Percentiles rank a stretch among this genome's conserved stretches.
These are phyloP conservation scores for Acanthaster planci DNA, from an alignment of 35 echinoderm and acorn worm species.

Conservation along the genomic window DNA sequence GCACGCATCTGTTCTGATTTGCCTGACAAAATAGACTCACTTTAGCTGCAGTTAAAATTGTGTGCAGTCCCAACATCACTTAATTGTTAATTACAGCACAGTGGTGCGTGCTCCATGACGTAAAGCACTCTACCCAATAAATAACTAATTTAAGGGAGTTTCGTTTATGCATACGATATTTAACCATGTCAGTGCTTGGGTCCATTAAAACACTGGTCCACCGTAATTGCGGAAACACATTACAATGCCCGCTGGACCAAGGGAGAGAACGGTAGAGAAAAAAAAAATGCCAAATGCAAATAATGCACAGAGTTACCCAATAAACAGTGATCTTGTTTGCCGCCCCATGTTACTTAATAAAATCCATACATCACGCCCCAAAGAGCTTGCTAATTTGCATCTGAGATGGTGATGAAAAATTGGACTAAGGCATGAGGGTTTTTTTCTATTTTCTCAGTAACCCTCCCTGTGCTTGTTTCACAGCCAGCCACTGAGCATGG, in stretches of 20 bases:
- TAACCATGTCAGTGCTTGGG: background rate
- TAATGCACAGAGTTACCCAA: conserved; percentile 16
- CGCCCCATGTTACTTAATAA: conserved; percentile 13
- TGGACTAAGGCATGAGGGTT: background rate
- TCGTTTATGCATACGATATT: background rate
- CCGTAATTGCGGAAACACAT: conserved; percentile 21
- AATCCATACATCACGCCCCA: conserved; percentile 31
- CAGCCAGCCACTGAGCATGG: background rate
- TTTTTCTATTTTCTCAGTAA: background rate
- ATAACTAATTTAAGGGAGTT: conserved; percentile 28
- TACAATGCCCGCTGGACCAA: background rate
- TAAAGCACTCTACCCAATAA: conserved; percentile 1
- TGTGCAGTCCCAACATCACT: too few species aligned
- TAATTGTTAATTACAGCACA: conserved; percentile 13
- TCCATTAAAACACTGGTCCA: conserved; percentile 7
- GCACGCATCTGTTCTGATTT: too few species aligned
- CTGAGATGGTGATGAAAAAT: conserved; percentile 1
- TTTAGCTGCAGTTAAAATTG: too few species aligned
- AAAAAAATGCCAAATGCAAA: background rate
- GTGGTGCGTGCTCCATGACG: background rate
- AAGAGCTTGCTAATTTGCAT: conserved; percentile 28
- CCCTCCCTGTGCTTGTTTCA: background rate
- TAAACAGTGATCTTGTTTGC: background rate
- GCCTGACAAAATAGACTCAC: too few species aligned
- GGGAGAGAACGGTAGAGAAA: background rate